Evolutionary conservation across 2,113 vertebrate genomes (phyloP).

Genomic region (Heterocephalus glaber): DNA sequence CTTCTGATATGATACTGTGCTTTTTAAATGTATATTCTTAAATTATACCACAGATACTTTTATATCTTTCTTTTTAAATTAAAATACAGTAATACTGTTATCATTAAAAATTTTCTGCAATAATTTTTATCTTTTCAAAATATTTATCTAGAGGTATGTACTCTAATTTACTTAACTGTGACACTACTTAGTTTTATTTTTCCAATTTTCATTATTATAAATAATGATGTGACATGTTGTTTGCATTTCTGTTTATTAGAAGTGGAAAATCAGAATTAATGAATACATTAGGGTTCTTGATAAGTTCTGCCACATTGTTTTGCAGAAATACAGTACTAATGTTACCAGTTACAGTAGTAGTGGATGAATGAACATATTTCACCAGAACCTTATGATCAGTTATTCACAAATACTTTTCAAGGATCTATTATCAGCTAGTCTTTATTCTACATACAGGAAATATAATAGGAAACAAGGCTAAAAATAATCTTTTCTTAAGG

Average conservation of each 20-base stretch:
- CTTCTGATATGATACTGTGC: background rate
- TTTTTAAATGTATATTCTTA: background rate
- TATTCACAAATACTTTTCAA: conserved; percentile 27
- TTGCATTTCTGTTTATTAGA: conserved; percentile 14
- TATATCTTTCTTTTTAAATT: background rate
- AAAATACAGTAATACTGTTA: background rate
- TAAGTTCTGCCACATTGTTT: background rate
- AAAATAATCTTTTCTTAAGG: background rate
- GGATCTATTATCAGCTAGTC: background rate
- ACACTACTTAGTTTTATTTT: conserved; percentile 23
- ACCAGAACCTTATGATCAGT: conserved; percentile 20
- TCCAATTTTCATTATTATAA: conserved; percentile 42
- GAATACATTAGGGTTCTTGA: background rate
- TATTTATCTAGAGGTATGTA: background rate
- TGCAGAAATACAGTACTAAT: conserved; percentile 28
- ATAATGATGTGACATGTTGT: background rate
- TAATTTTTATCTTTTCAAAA: conserved; percentile 25
- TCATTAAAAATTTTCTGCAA: background rate
- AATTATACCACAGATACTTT: background rate
- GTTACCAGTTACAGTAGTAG: background rate
- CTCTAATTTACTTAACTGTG: background rate
- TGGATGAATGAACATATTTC: conserved; percentile 16
- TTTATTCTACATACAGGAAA: background rate
- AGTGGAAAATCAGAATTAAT: conserved; percentile 19
- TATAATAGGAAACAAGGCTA: background rate